Percentiles rank a stretch among this genome's conserved stretches.
Conservation (phyloP, 1,140 invertebrate species). For the Lethrus apterus region DNA sequence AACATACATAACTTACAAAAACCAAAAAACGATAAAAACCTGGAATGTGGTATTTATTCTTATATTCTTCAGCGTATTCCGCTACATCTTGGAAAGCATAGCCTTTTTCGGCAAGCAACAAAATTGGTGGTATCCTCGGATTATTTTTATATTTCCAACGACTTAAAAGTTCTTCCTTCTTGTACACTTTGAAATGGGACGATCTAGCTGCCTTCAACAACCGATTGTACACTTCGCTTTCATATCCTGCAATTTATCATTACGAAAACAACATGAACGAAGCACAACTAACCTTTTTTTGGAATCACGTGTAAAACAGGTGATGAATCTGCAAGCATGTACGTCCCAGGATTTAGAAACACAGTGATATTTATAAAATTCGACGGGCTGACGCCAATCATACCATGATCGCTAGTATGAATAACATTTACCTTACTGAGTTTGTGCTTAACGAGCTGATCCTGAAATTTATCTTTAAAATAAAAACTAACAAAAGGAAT, state of each 20-base stretch:
- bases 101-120: slow-evolving; percentile 49
- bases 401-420: slow-evolving; percentile 70
- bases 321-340: slow-evolving; percentile 41
- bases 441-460: slow-evolving; percentile 43
- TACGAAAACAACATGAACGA: neutral
- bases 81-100: slow-evolving; percentile 51
- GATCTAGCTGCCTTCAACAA: slow-evolving; percentile 42
- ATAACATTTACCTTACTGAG: slow-evolving; percentile 59
- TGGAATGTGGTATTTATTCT: slow-evolving; percentile 44
- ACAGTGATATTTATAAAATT: slow-evolving; percentile 53
- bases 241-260: slow-evolving; percentile 38
- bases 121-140: slow-evolving; percentile 49
- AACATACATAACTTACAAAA: too few relatives aligned
- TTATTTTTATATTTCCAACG: slow-evolving; percentile 55
- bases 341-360: slow-evolving; percentile 46
- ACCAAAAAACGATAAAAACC: too few relatives aligned
- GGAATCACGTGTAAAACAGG: slow-evolving; percentile 50
- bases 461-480: slow-evolving; percentile 40
- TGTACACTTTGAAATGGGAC: slow-evolving; percentile 49
- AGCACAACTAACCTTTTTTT: slow-evolving; percentile 40
- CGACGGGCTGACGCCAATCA: slow-evolving; percentile 47
- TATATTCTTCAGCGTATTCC: slow-evolving; percentile 40
- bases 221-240: slow-evolving; percentile 46
- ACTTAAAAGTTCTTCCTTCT: slow-evolving; percentile 48
- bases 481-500: neutral